These are phyloP conservation scores for Dysidea cf. avara DNA, from an alignment of 37 sponge, comb jelly and placozoan genomes.

Conservation along the genomic window DNA sequence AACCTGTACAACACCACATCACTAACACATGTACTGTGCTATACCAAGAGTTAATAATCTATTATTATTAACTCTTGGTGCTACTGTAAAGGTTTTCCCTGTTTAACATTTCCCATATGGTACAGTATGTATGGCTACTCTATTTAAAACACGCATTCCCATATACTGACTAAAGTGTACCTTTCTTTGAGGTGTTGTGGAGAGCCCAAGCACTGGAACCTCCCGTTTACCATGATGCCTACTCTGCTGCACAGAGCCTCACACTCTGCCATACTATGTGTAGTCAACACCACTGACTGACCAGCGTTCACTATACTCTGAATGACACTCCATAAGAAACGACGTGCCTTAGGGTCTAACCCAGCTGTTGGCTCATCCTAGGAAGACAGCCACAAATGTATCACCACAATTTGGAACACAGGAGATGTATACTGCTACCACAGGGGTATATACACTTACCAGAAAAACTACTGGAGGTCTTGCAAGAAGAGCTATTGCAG, in stretches of 20 bases:
- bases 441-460: constrained; percentile 63
- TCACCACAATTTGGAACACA: too few relatives aligned
- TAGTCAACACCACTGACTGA: constrained; percentile 74
- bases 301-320: constrained; percentile 31
- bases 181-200: constrained; percentile 79
- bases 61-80: too few relatives aligned
- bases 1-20: constrained; percentile 62
- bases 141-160: too few relatives aligned
- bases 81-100: too few relatives aligned
- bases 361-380: constrained; percentile 90
- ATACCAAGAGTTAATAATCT: too few relatives aligned
- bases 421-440: neutral
- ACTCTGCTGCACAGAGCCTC: constrained; percentile 87
- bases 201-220: constrained; percentile 76
- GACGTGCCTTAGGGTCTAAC: constrained; percentile 79
- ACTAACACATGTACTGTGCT: too few relatives aligned
- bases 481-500: constrained; percentile 93
- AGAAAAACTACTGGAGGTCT: constrained; percentile 80
- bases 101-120: too few relatives aligned
- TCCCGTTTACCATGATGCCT: constrained; percentile 89
- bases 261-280: constrained; percentile 96
- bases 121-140: too few relatives aligned
- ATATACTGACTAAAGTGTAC: constrained; percentile 12
- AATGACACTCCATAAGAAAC: constrained; percentile 78
- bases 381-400: too few relatives aligned